Conservation (phyloP, 2,888 invertebrate species). For the Myathropa florea region DNA sequence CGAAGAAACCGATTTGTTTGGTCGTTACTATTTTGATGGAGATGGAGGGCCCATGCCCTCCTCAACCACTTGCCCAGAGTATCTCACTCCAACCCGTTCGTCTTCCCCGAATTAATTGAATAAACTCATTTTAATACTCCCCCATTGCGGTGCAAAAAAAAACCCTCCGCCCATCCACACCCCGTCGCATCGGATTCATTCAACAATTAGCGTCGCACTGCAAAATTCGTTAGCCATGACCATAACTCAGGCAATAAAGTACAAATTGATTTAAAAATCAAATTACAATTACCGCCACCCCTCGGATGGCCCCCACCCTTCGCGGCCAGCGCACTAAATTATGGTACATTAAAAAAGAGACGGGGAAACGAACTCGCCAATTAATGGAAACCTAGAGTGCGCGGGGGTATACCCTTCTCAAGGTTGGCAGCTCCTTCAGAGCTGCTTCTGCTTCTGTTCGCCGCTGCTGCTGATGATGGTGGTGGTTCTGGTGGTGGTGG, state of each 20-base stretch:
- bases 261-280: slow-evolving; percentile 70
- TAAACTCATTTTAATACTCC: too few relatives aligned
- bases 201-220: slow-evolving; percentile 41
- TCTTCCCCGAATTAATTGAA: too few relatives aligned
- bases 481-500: neutral
- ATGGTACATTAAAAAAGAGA: slow-evolving; percentile 35
- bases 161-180: neutral
- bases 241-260: slow-evolving; percentile 66
- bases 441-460: neutral
- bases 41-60: too few relatives aligned
- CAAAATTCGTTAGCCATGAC: slow-evolving; percentile 52
- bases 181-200: slow-evolving; percentile 29
- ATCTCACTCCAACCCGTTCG: too few relatives aligned
- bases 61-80: too few relatives aligned
- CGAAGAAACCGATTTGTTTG: too few relatives aligned
- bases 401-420: neutral
- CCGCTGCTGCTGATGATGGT: too few relatives aligned
- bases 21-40: too few relatives aligned
- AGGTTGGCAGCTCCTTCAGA: neutral
- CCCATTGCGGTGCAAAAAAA: too few relatives aligned
- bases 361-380: slow-evolving; percentile 44
- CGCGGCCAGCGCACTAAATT: slow-evolving; percentile 42
- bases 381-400: slow-evolving; percentile 53
- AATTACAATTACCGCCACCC: slow-evolving; percentile 68
- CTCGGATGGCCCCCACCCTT: neutral